Evolutionary conservation across 2,113 vertebrate species (phyloP), one percentile per base, ranked within the genome.

Genomic region (Leiothrix lutea): DNA sequence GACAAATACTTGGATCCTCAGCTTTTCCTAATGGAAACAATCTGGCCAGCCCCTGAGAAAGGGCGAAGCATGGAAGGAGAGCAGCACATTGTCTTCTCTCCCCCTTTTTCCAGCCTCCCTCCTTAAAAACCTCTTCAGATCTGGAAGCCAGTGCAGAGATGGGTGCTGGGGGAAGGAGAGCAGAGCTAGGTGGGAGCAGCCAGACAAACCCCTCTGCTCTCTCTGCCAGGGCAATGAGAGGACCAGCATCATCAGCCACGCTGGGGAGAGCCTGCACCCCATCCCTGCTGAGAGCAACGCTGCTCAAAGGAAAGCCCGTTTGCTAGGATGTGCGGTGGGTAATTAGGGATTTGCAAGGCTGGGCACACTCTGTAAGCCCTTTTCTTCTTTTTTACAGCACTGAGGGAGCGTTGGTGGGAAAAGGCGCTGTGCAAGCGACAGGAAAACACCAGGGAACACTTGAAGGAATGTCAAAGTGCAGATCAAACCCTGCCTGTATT

Each of bases 1-100:
- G 95, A 92, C 78, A 95, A 95, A 91, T 79, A 75, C 84, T 95
- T 95, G 94, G 89, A 94, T 82, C 73, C 78, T 84, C 78, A 45
- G 91, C 87, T 87, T 91, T 94, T 91, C 86, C 78, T 95, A 91
- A 94, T 87, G 94, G 94, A 94, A 95, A 95, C 94, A 95, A 91
- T 86, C 94, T 94, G 87, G 86, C 73, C 2, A 1, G 48, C 29
- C 62, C 83, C 91, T 72, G 61, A 81, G 66, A 72, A 85, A 91
- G 84, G 89, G 84, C 8, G 42, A 77, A 86, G 56, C 47, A 1
- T 0, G 0, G 89, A 51, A 90, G 42, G 67, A 86, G 80, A 78
- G 83, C 44, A 84, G 73, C 83, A 53, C 25, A 7, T 53, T 78
- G 80, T 42, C 74, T 65, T 29, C 47, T 67, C 45, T 61, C 51